phyloP scores from a whole-genome alignment of 2,797 vertebrate genomes.

The Acanthopagrus latus region DNA sequence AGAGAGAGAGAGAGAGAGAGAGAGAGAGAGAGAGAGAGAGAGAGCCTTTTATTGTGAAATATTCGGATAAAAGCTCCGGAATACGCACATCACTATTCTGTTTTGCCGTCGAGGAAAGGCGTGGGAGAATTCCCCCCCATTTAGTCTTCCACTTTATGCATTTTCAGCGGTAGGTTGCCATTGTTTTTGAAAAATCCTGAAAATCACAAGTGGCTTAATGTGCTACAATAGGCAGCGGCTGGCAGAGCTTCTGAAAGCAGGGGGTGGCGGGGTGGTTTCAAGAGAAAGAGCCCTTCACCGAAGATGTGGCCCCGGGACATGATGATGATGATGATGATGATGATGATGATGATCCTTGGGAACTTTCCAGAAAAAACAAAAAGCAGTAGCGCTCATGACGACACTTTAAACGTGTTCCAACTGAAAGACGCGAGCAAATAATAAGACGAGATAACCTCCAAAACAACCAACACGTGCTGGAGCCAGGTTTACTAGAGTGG shows the following conservation, averaged over 20 bases:
- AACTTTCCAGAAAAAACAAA: neutral
- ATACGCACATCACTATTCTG: conserved; percentile 47
- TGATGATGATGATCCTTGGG: neutral
- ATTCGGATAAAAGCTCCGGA: conserved; percentile 46
- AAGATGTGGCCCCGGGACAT: conserved; percentile 2
- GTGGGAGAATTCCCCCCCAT: conserved; percentile 21
- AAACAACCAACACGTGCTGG: neutral
- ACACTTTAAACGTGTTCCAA: neutral
- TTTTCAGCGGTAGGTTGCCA: conserved; percentile 43
- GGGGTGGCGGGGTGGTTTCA: neutral
- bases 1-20: conserved; percentile 31
- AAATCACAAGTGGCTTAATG: conserved; percentile 49
- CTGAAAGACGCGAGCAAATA: neutral
- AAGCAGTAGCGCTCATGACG: neutral
- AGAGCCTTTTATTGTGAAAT: conserved; percentile 49
- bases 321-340: no score
- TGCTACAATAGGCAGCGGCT: conserved; percentile 29
- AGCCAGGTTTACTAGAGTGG: neutral
- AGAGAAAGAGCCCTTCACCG: neutral
- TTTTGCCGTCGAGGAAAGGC: conserved; percentile 56
- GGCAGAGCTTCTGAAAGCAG: conserved; percentile 27
- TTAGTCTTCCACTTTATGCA: conserved; percentile 18
- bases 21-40: conserved; percentile 28
- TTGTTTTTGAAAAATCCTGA: conserved; percentile 53
- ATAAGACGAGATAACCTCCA: neutral